phyloP scores from a whole-genome alignment of 2,797 vertebrate species.

The Gallirallus australis region DNA sequence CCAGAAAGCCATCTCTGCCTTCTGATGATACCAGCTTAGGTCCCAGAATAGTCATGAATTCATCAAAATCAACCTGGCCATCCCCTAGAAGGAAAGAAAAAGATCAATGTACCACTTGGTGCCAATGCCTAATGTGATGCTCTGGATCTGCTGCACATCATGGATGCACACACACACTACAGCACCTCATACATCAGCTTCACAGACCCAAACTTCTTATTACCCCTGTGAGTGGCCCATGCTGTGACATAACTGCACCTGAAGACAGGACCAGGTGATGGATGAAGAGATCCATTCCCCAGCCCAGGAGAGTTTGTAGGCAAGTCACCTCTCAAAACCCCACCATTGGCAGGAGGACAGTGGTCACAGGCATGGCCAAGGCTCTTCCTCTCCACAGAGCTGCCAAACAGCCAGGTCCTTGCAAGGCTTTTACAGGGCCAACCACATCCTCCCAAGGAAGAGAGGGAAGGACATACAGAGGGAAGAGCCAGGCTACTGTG shows the following conservation, averaged over 20 bases:
- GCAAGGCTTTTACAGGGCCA: background rate
- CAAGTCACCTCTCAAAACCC: background rate
- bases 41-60: conserved; percentile 97
- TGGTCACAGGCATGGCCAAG: background rate
- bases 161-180: rapidly evolving
- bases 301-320: background rate
- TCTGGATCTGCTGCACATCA: background rate
- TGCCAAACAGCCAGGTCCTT: background rate
- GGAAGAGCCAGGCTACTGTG: background rate
- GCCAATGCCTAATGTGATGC: rapidly evolving
- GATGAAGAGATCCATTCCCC: background rate
- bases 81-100: conserved; percentile 83
- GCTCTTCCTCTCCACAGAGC: background rate
- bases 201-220: background rate
- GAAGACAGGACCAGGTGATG: background rate
- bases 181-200: background rate
- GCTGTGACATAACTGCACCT: background rate
- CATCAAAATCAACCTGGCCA: conserved; percentile 95
- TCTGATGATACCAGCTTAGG: conserved; percentile 94
- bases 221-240: background rate
- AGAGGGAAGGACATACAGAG: background rate
- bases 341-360: background rate
- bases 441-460: background rate
- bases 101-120: background rate
- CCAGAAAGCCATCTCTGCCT: conserved; percentile 93